Evolutionary conservation across 2,888 invertebrate genomes (phyloP), one percentile per base, ranked within the genome.

Genomic region (Cordylochernes scorpioides): DNA sequence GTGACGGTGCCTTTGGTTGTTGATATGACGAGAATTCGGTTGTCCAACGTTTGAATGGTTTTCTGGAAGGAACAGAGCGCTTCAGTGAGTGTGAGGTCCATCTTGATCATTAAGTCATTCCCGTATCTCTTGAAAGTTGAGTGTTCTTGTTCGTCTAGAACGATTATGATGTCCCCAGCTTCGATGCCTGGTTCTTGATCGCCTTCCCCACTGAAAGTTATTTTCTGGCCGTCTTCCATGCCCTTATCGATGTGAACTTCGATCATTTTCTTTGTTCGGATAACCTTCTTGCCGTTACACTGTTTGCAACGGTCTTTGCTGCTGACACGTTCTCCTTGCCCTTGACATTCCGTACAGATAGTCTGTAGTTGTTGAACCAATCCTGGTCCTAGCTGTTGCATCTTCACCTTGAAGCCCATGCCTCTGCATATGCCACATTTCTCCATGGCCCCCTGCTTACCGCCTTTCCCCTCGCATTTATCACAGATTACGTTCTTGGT

Each of bases 401-500:
- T 59, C 38, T 65, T 61, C 24, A 71, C 60, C 48, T 73, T 70
- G 61, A 78, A 67, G 13, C 94, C 94, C 16, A 67, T 63, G 21
- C 94, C 94, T 28, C 71, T 65, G 50, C 94, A 94, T n/a, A 64
- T 66, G 1, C 63, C 55, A 50, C 94, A 94, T 42, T 69, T 68
- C 49, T 77, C 73, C 9, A 78, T 70, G 26, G 80, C 66, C 32
- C 82, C 84, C 59, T 84, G 78, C 55, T 84, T 86, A 18, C 88
- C 91, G 38, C 91, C 94, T 38, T 39, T 46, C 50, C 91, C 91
- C 55, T 86, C 77, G 54, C 94, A 97, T 54, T 80, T 82, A 46
- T 73, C 72, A 61, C 94, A 97, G 48, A 91, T 78, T 18, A 91
- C 72, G 53, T 77, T 86, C 57, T 88, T 88, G 52, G 84, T 80